Base-by-base conservation (phyloP, 1,140 invertebrate genomes). In the Psilanteris sp. region DNA sequence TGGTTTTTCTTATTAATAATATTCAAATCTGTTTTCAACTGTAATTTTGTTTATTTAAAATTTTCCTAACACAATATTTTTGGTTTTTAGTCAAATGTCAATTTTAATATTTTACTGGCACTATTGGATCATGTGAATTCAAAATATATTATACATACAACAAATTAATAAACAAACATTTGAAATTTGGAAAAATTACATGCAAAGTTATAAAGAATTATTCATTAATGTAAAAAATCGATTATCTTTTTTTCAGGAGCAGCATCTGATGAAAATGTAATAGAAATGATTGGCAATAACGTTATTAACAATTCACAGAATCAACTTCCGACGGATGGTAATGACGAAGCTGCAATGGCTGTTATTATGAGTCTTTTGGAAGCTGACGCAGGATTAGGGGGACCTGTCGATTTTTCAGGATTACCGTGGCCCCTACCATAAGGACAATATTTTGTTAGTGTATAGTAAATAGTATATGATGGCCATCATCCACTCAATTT, bases 301-400 rank as follows among this genome's bases (percentile, higher is more conserved):
- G 83, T 88, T 5, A 86, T 91, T 5, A 87, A 86, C 15, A 87
- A 90, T 77, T 88, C 90, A 2, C 84, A 89, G 22, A 86, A 89
- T 64, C 79, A 85, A 7, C 81, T 87, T 3, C 87, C 91, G 0
- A 90, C 90, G 16, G 94, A 96, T 80, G 94, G 93, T 6, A 96
- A 96, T 79, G 95, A 96, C 77, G 95, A 97, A 79, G 95, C 95
- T 10, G 94, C 95, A 1, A 96, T 97, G 94, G 95, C 96, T 3
- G 94, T 97, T 16, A 96, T 97, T 61, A 96, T 97, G 95, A 96
- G 94, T 86, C 89, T 97, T 8, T 87, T 97, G 20, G 95, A 97
- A 87, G 95, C 86, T n/a, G 87, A 90, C 18, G 92, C 92, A 6
- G 93, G 92, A 1, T 88, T 93, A 10, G 93, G 92, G 5, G 93